Conservation (phyloP, 2,113 vertebrate species). For the Prochilodus magdalenae region DNA sequence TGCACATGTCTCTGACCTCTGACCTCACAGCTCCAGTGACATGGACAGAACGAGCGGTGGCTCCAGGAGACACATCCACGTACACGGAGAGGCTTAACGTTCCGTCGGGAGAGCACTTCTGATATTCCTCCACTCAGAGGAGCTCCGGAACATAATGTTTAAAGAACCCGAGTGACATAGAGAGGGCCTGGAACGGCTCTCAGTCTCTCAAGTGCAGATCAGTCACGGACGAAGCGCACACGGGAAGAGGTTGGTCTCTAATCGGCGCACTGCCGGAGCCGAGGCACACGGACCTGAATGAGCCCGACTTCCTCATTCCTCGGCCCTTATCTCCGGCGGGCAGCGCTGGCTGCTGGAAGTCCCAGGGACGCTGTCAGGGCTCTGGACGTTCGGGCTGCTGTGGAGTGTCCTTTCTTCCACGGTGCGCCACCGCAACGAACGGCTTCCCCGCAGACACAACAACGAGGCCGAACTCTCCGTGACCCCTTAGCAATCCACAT, state of each 20-base stretch:
- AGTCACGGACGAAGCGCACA: slow-evolving; percentile 52
- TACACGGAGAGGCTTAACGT: too few species aligned
- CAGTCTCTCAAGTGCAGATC: slow-evolving; percentile 49
- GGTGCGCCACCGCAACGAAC: slow-evolving; percentile 9
- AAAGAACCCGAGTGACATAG: too few species aligned
- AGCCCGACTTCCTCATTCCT: slow-evolving; percentile 59
- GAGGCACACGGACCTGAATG: slow-evolving; percentile 57
- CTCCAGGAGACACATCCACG: too few species aligned
- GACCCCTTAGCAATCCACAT: neutral
- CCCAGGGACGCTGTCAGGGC: slow-evolving; percentile 49
- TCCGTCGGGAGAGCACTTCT: too few species aligned
- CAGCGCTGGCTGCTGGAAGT: slow-evolving; percentile 66
- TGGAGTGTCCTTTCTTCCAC: slow-evolving; percentile 3
- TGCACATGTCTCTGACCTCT: too few species aligned
- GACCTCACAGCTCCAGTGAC: too few species aligned
- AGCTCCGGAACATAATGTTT: too few species aligned
- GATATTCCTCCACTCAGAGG: too few species aligned
- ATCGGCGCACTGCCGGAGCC: slow-evolving; percentile 24
- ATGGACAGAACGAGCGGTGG: too few species aligned
- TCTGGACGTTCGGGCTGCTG: neutral
- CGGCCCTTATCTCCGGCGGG: slow-evolving; percentile 66
- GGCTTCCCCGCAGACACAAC: too few species aligned
- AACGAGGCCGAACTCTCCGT: neutral
- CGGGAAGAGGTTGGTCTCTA: slow-evolving; percentile 53
- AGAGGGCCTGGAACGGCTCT: too few species aligned